phyloP scores from a whole-genome alignment of 2,113 vertebrate species.

The Alosa alosa region DNA sequence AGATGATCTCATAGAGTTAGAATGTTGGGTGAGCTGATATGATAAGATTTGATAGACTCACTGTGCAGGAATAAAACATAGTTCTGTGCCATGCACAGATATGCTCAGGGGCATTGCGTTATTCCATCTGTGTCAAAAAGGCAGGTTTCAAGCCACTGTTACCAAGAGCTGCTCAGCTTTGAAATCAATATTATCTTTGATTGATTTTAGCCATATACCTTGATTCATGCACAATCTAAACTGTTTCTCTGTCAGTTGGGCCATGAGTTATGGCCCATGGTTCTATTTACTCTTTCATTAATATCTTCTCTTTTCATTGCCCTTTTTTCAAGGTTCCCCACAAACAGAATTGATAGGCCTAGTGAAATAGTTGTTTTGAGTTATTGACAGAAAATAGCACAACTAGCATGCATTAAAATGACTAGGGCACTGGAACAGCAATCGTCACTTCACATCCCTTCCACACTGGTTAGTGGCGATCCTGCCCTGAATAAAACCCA shows the following conservation, averaged over 20 bases:
- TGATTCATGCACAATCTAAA: neutral
- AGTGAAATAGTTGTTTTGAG: neutral
- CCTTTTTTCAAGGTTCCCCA: neutral
- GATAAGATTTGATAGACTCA: conserved; percentile 13
- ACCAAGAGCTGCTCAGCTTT: neutral
- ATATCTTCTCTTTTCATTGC: neutral
- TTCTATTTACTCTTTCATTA: neutral
- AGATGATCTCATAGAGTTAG: neutral
- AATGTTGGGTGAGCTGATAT: conserved; percentile 1
- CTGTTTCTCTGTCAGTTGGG: neutral
- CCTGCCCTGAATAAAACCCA: no score
- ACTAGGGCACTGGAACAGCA: no score
- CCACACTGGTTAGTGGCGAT: no score
- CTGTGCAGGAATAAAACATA: conserved; percentile 3
- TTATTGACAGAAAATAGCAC: no score
- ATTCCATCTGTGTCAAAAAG: conserved; percentile 1
- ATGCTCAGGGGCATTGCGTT: neutral
- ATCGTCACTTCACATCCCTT: no score
- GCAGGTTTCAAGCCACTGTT: neutral
- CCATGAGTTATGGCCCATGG: neutral
- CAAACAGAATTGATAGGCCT: neutral
- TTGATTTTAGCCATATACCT: neutral
- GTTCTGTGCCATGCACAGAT: neutral
- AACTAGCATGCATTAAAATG: no score
- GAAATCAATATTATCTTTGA: neutral